Base-by-base conservation (phyloP, 2,113 vertebrate species). In the Crypturellus undulatus region DNA sequence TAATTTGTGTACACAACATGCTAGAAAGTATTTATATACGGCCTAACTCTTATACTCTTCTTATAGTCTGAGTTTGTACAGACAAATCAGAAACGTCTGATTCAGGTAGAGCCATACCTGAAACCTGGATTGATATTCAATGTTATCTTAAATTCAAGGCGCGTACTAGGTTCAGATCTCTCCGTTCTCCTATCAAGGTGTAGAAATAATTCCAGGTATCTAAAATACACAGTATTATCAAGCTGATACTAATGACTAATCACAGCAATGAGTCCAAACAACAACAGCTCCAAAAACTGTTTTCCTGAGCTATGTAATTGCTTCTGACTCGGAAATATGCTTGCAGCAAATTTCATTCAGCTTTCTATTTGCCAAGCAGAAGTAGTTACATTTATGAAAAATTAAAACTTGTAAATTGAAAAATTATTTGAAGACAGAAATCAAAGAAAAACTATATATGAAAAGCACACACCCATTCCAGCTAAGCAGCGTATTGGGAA, bases 1-100 rank as follows among this genome's bases (percentile, higher is more conserved):
- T 96, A 95, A 92, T 96, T 94, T 94, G 86, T 92, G 78, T 93
- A 87, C 92, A 93, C 70, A 93, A 69, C n/a, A 45, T 21, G 59
- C 54, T 42, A 87, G 89, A 28, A 97, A 95, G 90, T 90, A 92
- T 96, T 95, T 81, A 93, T 68, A 38, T 42, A 78, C 10, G 49
- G 63, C 45, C 89, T 87, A 36, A 79, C 82, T 88, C 51, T 58
- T 58, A 62, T 80, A 47, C 62, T 86, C 78, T 73, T 69, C 40
- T 76, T 65, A 34, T 62, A 42, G 54, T 13, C 32, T 88, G 42
- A 59, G 20, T 80, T 78, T 88, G 47, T 86, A 51, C 12, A 87
- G 59, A 67, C 11, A 36, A 30, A 62, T 6, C 59, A 32, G 70
- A 86, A 22, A 18, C 14, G 4, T 28, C 43, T 69, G 54, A 79